phyloP scores from a whole-genome alignment of 2,888 invertebrate species.

The Sphaeridia pumilis region DNA sequence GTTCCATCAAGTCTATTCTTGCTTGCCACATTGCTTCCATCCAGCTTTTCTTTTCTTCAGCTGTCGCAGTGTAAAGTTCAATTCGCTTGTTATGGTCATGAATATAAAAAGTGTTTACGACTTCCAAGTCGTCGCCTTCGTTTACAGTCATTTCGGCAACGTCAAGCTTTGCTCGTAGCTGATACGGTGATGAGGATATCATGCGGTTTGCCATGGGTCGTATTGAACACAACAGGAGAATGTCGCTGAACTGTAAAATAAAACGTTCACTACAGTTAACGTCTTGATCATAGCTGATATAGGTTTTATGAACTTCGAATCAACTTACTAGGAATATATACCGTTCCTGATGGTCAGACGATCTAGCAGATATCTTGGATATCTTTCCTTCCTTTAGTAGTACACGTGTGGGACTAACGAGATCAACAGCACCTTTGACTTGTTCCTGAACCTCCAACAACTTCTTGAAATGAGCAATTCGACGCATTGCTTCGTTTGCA shows the following conservation, averaged over 20 bases:
- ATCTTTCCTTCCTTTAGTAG: constrained; percentile 45
- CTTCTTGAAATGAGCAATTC: constrained; percentile 53
- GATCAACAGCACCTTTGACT: constrained; percentile 48
- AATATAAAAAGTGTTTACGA: constrained; percentile 52
- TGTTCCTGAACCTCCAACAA: constrained; percentile 52
- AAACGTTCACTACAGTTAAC: too few relatives aligned
- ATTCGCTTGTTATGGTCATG: constrained; percentile 48
- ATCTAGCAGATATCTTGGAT: constrained; percentile 47
- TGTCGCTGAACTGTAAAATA: constrained; percentile 50
- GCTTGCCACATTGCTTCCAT: constrained; percentile 40
- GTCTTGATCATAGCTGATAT: too few relatives aligned
- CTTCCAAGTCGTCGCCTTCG: constrained; percentile 53
- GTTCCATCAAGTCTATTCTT: constrained; percentile 37
- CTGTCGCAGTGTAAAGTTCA: constrained; percentile 47
- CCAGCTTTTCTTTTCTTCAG: constrained; percentile 43
- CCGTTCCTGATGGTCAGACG: constrained; percentile 46
- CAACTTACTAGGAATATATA: constrained; percentile 43
- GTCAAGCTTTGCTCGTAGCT: constrained; percentile 49
- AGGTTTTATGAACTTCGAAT: too few relatives aligned
- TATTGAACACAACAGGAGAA: constrained; percentile 51
- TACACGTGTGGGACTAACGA: constrained; percentile 51
- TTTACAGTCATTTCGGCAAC: constrained; percentile 48
- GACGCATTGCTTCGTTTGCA: constrained; percentile 55
- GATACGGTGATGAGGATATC: constrained; percentile 45
- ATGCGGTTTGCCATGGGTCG: constrained; percentile 43